A percentile compares a stretch with the other conserved stretches of the same genome.
phyloP scores from a whole-genome alignment of 2,797 vertebrate species.

The Gephyroberyx darwinii region DNA sequence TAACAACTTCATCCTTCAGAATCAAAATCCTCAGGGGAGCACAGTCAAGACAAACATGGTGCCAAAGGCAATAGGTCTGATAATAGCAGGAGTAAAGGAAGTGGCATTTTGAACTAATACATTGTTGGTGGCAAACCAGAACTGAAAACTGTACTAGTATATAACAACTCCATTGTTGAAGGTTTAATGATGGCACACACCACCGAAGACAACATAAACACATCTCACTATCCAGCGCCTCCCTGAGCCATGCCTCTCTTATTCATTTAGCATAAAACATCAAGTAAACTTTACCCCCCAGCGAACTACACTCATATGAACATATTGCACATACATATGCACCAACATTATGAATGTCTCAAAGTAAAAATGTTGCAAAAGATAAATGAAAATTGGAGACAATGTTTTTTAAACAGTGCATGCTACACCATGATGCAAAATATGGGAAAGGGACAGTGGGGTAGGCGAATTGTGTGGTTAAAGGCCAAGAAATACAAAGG shows the following conservation, averaged over 20 bases:
- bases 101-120: slow-evolving; percentile 35
- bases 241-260: slow-evolving; percentile 62
- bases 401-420: slow-evolving; percentile 85
- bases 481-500: slow-evolving; percentile 75
- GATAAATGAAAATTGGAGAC: slow-evolving; percentile 55
- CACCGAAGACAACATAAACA: slow-evolving; percentile 28
- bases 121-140: slow-evolving; percentile 14
- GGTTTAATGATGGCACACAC: slow-evolving; percentile 48
- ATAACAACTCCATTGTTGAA: slow-evolving; percentile 33
- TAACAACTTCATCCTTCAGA: slow-evolving; percentile 41
- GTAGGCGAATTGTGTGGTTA: slow-evolving; percentile 63
- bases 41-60: slow-evolving; percentile 42
- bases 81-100: slow-evolving; percentile 16
- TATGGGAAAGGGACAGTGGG: slow-evolving; percentile 48
- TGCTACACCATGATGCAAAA: slow-evolving; percentile 87
- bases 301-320: slow-evolving; percentile 54
- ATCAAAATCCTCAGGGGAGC: slow-evolving; percentile 38
- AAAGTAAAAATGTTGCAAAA: slow-evolving; percentile 62
- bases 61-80: slow-evolving; percentile 37
- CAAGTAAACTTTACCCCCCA: slow-evolving; percentile 34
- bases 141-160: slow-evolving; percentile 33
- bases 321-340: slow-evolving; percentile 61
- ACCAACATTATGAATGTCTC: slow-evolving; percentile 51
- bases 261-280: slow-evolving; percentile 41
- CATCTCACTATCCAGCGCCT: slow-evolving; percentile 45